Percentiles rank a stretch among this genome's conserved stretches.
Evolutionary conservation across 2,888 invertebrate species (phyloP).

Genomic region (Ormyrus nitidulus): DNA sequence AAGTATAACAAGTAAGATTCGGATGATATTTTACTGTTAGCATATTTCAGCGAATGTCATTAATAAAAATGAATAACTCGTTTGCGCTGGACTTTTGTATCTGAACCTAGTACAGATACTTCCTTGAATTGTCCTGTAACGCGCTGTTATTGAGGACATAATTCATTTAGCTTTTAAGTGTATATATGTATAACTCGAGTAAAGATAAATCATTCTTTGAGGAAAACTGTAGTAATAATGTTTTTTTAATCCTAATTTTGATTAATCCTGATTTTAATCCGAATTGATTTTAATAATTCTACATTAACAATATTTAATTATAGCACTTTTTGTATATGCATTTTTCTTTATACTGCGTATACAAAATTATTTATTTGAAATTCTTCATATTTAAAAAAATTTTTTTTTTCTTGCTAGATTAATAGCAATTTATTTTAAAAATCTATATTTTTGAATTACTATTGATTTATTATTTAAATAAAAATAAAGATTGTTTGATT

Average conservation of each 20-base stretch:
- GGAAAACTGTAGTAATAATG: constrained; percentile 26
- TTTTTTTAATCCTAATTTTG: neutral
- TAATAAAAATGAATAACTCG: constrained; percentile 69
- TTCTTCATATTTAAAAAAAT: too few relatives aligned
- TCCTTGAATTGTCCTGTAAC: constrained; percentile 44
- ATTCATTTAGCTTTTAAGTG: constrained; percentile 57
- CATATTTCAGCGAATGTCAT: constrained; percentile 70
- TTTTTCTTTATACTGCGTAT: too few relatives aligned
- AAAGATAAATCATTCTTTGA: constrained; percentile 56
- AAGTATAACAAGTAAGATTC: constrained; percentile 70
- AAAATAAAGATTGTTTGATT: too few relatives aligned
- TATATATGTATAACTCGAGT: constrained; percentile 57
- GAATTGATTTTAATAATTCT: too few relatives aligned
- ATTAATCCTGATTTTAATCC: too few relatives aligned
- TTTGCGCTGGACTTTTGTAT: constrained; percentile 59
- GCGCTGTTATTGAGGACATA: constrained; percentile 30
- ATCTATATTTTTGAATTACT: too few relatives aligned
- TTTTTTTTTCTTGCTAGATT: too few relatives aligned
- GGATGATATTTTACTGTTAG: constrained; percentile 72
- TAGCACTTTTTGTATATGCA: too few relatives aligned
- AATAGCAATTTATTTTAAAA: too few relatives aligned
- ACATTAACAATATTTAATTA: too few relatives aligned
- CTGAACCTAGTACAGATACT: constrained; percentile 48
- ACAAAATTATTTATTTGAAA: too few relatives aligned
- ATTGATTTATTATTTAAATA: too few relatives aligned